Base-by-base conservation (phyloP, 2,888 invertebrate genomes). In the Dasysyrphus tricinctus region DNA sequence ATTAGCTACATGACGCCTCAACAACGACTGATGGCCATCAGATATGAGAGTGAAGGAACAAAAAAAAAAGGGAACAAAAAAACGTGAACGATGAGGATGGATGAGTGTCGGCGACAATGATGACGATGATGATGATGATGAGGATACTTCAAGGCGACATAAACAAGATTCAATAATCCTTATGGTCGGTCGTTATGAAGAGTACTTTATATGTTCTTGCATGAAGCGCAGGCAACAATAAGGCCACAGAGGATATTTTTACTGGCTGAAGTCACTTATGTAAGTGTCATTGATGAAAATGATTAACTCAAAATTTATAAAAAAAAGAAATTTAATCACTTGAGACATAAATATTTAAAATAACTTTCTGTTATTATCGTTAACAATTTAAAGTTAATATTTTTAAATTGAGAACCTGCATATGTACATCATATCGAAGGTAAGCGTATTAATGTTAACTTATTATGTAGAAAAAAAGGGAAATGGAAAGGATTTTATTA, bases 1-100 rank as follows among this genome's bases (percentile, higher is more conserved):
- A 67, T 69, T 51, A 70, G 69, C 77, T 70, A 70, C 69, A 61
- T 79, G 78, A 79, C 72, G 78, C 78, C 39, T 39, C 70, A 57
- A 63, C 37, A 61, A 51, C 54, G 49, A 78, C 14, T 34, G 51
- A 32, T 54, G 72, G 54, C 44, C 14, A 70, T 49, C 61, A 12
- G 61, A 61, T 61, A 42, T 61, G 44, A 61, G n/a, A 44, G 54
- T 6, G 8, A 47, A 16, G 5, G 11, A 16, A 34, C 19, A 54
- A 78, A 51, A 24, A 51, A 24, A 70, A 24, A 63, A 24, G 14
- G 32, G 61, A 72, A 24, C 57, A 73, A 65, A 24, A 42, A 47
- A 63, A 72, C 51, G 51, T 51, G 29, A 54, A 39, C 39, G 24
- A 54, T 69, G 37, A 39, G 16, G 44, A 63, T 2, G 49, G n/a